Percentiles rank a stretch among this genome's conserved stretches.
These are phyloP conservation scores for Dallia pectoralis DNA, from an alignment of 2,797 vertebrate species.

Conservation along the genomic window DNA sequence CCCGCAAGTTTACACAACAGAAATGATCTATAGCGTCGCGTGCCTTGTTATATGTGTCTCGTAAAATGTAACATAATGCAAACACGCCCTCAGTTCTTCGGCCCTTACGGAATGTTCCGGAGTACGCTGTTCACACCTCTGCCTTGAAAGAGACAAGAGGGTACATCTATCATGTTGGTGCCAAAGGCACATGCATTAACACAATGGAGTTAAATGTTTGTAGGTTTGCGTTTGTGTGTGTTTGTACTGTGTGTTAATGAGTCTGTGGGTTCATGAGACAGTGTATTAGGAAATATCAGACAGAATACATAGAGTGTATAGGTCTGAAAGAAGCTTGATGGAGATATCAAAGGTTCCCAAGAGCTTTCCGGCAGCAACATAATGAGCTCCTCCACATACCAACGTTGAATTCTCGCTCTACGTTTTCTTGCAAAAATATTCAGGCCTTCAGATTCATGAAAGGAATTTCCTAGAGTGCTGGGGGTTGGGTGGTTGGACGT, in stretches of 20 bases:
- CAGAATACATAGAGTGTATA: conserved; percentile 39
- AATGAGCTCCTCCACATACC: conserved; percentile 62
- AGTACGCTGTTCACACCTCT: conserved; percentile 47
- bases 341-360: conserved; percentile 50
- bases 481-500: conserved; percentile 21
- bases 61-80: no score
- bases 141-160: conserved; percentile 25
- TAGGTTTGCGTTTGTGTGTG: not conserved
- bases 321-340: conserved; percentile 53
- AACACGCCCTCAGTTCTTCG: conserved; percentile 5
- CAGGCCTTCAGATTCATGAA: conserved; percentile 65
- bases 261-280: not conserved
- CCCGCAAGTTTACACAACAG: no score
- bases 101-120: conserved; percentile 48
- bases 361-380: conserved; percentile 43
- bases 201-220: conserved; percentile 35
- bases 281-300: not conserved
- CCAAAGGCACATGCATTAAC: conserved; percentile 51
- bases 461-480: conserved; percentile 68
- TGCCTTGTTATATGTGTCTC: no score
- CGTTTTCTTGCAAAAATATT: conserved; percentile 60
- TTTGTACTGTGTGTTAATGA: conserved; percentile 4
- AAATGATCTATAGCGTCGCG: no score
- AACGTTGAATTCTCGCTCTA: conserved; percentile 49
- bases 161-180: conserved; percentile 46